phyloP scores from a whole-genome alignment of 2,888 invertebrate species.

The Falcaria lacertinaria region DNA sequence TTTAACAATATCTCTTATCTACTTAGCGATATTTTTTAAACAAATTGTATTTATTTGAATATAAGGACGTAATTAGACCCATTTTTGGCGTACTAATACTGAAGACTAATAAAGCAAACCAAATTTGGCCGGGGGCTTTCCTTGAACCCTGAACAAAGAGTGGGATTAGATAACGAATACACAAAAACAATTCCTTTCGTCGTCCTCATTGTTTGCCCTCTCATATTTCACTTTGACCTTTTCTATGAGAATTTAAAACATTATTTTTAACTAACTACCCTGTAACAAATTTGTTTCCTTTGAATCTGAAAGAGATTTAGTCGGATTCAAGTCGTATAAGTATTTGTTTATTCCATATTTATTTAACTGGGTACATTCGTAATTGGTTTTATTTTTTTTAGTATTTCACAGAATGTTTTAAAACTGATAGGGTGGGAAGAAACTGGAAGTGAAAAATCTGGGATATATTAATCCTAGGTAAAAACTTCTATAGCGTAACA shows the following conservation, averaged over 20 bases:
- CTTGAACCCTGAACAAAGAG: slow-evolving; percentile 34
- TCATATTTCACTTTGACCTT: slow-evolving; percentile 22
- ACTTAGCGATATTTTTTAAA: background rate
- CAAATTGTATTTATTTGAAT: slow-evolving; percentile 4
- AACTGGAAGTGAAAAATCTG: too few species aligned
- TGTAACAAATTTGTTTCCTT: background rate
- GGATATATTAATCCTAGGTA: too few species aligned
- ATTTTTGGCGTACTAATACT: slow-evolving; percentile 24
- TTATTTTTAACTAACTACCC: slow-evolving; percentile 5
- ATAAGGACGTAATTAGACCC: slow-evolving; percentile 10
- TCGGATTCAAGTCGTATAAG: background rate
- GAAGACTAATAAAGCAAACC: slow-evolving; percentile 28
- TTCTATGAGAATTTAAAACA: slow-evolving; percentile 9
- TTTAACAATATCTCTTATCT: too few species aligned
- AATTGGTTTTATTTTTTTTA: too few species aligned
- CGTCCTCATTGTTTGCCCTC: slow-evolving; percentile 24
- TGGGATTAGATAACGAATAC: slow-evolving; percentile 42
- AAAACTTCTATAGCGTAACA: too few species aligned
- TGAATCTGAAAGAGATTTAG: background rate
- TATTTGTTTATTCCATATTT: too few species aligned
- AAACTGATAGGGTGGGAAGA: too few species aligned
- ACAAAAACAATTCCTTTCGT: slow-evolving; percentile 36
- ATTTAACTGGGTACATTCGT: too few species aligned
- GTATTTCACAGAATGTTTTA: too few species aligned
- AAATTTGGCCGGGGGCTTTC: slow-evolving; percentile 37